Evolutionary conservation across 2,888 invertebrate species (phyloP), one percentile per base, ranked within the genome.

Genomic region (Andrena marginata): DNA sequence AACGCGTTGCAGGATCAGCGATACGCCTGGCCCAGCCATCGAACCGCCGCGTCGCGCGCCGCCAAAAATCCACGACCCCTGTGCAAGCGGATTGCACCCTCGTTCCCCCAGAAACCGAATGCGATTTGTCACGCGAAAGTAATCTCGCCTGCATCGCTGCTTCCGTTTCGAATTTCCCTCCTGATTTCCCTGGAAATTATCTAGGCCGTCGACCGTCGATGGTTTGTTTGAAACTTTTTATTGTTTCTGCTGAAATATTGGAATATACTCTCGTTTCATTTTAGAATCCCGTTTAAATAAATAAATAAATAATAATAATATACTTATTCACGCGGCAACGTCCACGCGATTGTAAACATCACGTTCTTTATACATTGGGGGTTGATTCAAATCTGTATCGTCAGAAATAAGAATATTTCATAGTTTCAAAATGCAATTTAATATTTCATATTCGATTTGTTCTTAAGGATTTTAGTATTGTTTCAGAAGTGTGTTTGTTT

Each of bases 1-100:
- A 79, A 51, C 10, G 35, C 72, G 76, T 70, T 76, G 75, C 79
- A 75, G 83, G 79, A 84, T 84, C 84, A 84, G 83, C 79, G 31
- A 74, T 62, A 51, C 63, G n/a, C 4, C 35, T 23, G 20, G 23
- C 16, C 59, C 60, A 35, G 59, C 63, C 68, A 31, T 63, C 48
- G 70, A 70, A 62, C 16, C 51, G 26, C 31, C 42, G 71, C 75
- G 16, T 13, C 42, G 71, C 75, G 16, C 42, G 42, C 42, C 42
- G 71, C 71, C 82, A 75, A 76, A 82, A 75, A 65, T 65, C 65
- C 54, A 69, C 48, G 29, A 42, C 42, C 26, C 42, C 10, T 59
- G 26, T 10, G 49, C 48, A 63, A 60, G 49, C 48, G 48, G 60
- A 33, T 72, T n/a, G 29, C 42, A 20, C 29, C 67, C 10, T n/a